Evolutionary conservation across 2,797 vertebrate species (phyloP), one percentile per base, ranked within the genome.

Genomic region (Melanotaenia parkinsoni): DNA sequence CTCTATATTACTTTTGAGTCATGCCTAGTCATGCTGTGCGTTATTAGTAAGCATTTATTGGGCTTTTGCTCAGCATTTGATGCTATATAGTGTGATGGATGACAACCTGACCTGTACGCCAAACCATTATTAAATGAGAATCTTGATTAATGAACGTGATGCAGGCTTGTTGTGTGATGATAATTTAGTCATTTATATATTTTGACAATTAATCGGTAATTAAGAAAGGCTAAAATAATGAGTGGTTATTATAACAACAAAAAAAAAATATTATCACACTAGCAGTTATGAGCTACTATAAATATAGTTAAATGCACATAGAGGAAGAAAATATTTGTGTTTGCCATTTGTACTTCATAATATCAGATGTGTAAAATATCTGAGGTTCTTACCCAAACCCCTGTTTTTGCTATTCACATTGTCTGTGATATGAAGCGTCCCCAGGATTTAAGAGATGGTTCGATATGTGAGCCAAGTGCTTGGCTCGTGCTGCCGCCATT

Each of bases 401-500:
- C 20, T 33, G 10, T 20, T 53, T 70, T 63, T 6, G 22, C 38
- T 22, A n/a, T 40, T 61, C 56, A 26, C 30, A 5, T 9, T 26
- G 14, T 64, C 56, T 70, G 4, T 32, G 63, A 79, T 63, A 24
- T 53, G 13, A 26, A 45, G 66, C 40, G 65, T 56, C 62, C 50
- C 28, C 0, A 3, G 61, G 64, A 74, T 86, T 70, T 74, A 64
- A 53, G 53, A 56, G 63, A 60, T 35, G 65, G 76, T 83, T 86
- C 84, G 84, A 72, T 69, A 59, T 14, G 33, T 67, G 72, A 85
- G 70, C 70, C 79, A 69, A 83, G 76, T 22, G 26, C 53, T 56
- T 56, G 67, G 73, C 79, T 77, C 16, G 67, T 72, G 76, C 33
- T 72, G 64, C 35, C 58, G 61, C 80, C 84, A 89, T 92, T 86